Conservation (phyloP, 1,140 invertebrate genomes). For the Diorhabda elongata region DNA sequence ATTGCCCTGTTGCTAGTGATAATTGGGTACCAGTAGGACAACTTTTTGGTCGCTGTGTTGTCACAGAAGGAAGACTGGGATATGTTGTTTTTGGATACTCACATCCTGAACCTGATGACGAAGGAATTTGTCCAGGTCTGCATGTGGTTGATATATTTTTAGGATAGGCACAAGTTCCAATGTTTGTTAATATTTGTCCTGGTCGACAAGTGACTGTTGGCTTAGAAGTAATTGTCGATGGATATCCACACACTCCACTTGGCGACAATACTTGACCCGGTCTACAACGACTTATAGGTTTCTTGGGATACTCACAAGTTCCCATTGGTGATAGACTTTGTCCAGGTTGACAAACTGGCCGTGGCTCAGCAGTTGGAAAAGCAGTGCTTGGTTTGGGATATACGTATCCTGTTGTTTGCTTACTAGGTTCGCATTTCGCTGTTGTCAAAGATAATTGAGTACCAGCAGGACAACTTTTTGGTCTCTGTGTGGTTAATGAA, state of each 20-base stretch:
- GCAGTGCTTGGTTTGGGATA: not conserved
- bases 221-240: not conserved
- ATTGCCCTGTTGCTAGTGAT: too few relatives aligned
- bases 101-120: slow-evolving; percentile 7
- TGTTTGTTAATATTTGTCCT: slow-evolving; percentile 4
- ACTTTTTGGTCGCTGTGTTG: too few relatives aligned
- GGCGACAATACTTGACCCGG: not conserved
- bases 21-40: too few relatives aligned
- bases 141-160: too few relatives aligned
- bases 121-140: not conserved
- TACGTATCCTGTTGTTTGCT: not conserved
- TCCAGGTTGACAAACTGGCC: not conserved
- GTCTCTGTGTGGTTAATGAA: not conserved
- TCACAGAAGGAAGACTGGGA: too few relatives aligned
- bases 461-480: slow-evolving; percentile 22
- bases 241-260: slow-evolving; percentile 3
- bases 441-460: slow-evolving; percentile 12
- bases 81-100: not conserved
- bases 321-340: slow-evolving; percentile 6
- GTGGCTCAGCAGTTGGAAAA: not conserved
- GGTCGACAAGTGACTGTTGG: not conserved
- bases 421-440: slow-evolving; percentile 6
- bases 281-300: not conserved
- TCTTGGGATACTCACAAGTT: not conserved
- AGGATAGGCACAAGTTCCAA: not conserved